Conservation (phyloP, 2,113 vertebrate genomes). For the Actenoides hombroni region DNA sequence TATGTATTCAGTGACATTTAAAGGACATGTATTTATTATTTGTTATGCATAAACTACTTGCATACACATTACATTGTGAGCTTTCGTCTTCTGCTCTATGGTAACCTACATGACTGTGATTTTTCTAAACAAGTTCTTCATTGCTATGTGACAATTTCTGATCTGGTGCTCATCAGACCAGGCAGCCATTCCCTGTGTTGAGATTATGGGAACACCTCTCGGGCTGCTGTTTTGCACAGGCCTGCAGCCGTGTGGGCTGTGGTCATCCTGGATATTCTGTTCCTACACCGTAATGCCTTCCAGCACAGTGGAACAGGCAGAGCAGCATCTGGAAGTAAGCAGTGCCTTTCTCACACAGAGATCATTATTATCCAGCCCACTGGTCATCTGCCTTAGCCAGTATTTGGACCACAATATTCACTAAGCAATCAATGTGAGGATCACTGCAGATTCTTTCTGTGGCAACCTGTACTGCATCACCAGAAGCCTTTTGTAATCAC, state of each 20-base stretch:
- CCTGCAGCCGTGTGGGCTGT: background rate
- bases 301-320: background rate
- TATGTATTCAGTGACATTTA: background rate
- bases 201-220: background rate
- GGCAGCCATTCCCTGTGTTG: background rate
- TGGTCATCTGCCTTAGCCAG: fast-evolving
- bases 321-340: background rate
- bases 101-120: fast-evolving
- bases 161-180: background rate
- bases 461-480: background rate
- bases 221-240: background rate
- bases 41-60: background rate
- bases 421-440: fast-evolving
- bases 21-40: background rate
- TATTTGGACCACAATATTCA: background rate
- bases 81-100: background rate
- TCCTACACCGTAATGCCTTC: fast-evolving
- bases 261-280: background rate
- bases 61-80: background rate
- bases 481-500: background rate
- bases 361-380: background rate
- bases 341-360: background rate
- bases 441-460: background rate
- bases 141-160: background rate
- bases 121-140: background rate